A percentile compares a stretch with the other conserved stretches of the same genome.
These are phyloP conservation scores for Takifugu ocellatus DNA, from an alignment of 2,797 vertebrate genomes.

Conservation along the genomic window DNA sequence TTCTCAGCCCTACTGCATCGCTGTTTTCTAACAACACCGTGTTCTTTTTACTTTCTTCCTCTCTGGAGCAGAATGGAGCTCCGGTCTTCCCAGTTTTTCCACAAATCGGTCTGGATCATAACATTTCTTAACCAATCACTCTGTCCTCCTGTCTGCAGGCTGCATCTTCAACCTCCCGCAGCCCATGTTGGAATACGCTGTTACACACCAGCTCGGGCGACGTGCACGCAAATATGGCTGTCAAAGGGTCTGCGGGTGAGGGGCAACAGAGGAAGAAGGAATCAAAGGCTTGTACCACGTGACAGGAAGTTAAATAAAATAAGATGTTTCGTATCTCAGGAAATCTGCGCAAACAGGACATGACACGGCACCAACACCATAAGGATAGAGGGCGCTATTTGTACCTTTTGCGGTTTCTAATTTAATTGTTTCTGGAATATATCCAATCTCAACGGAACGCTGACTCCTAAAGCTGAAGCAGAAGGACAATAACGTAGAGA, in stretches of 20 bases:
- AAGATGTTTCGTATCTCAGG: slow-evolving; percentile 12
- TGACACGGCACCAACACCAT: too few species aligned
- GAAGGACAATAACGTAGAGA: too few species aligned
- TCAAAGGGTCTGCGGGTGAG: slow-evolving; percentile 56
- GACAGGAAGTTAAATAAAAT: too few species aligned
- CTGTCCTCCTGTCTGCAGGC: slow-evolving; percentile 52
- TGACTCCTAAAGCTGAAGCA: too few species aligned
- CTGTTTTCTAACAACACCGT: slow-evolving; percentile 18
- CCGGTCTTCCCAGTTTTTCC: slow-evolving; percentile 38
- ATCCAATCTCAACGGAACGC: too few species aligned
- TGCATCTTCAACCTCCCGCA: slow-evolving; percentile 65
- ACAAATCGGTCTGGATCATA: slow-evolving; percentile 46
- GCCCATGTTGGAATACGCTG: slow-evolving; percentile 63
- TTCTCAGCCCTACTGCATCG: not conserved
- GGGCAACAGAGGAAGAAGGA: not conserved
- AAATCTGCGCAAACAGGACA: too few species aligned
- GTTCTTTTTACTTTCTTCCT: slow-evolving; percentile 14
- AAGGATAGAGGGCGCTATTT: too few species aligned
- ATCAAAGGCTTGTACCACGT: not conserved
- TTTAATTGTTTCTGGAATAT: too few species aligned
- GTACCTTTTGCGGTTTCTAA: too few species aligned
- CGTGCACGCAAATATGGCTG: slow-evolving; percentile 52
- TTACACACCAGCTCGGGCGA: slow-evolving; percentile 59
- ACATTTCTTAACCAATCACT: slow-evolving; percentile 42
- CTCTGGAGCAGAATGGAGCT: slow-evolving; percentile 30